Evolutionary conservation across 2,113 vertebrate species (phyloP).

Genomic region (Fregetta grallaria): DNA sequence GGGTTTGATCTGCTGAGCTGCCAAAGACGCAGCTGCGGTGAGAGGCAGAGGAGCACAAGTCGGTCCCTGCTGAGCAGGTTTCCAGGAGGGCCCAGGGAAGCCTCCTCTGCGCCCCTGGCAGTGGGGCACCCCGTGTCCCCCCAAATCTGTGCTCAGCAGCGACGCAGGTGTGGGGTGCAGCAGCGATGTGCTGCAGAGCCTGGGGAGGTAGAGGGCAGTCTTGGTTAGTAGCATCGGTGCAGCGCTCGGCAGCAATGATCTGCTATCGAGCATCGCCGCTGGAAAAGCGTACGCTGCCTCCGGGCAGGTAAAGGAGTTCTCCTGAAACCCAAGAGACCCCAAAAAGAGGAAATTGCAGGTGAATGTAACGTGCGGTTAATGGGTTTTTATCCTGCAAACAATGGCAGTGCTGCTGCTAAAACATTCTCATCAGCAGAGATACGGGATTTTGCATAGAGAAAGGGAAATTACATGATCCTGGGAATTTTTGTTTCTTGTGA

Average conservation of each 20-base stretch:
- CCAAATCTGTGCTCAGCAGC: rapidly evolving
- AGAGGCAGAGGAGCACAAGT: background rate
- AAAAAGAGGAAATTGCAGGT: background rate
- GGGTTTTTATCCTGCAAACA: background rate
- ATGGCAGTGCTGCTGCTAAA: background rate
- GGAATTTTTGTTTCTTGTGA: background rate
- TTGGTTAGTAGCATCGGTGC: background rate
- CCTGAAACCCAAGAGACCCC: background rate
- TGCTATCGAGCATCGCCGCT: rapidly evolving
- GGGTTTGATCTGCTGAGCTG: background rate
- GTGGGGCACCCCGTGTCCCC: background rate
- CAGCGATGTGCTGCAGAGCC: background rate
- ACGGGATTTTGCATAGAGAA: background rate
- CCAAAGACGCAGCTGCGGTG: no score
- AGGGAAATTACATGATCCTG: background rate
- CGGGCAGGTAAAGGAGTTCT: background rate
- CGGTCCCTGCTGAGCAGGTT: rapidly evolving
- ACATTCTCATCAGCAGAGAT: background rate
- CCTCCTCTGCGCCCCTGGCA: no score
- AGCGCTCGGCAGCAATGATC: background rate
- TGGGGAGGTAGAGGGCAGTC: constrained; percentile 32
- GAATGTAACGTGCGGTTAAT: background rate
- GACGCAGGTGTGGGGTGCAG: background rate
- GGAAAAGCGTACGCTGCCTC: background rate
- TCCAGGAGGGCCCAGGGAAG: background rate